Percentiles rank a stretch among this genome's conserved stretches.
Evolutionary conservation across 2,888 invertebrate genomes (phyloP).

Genomic region (Antitype chi): DNA sequence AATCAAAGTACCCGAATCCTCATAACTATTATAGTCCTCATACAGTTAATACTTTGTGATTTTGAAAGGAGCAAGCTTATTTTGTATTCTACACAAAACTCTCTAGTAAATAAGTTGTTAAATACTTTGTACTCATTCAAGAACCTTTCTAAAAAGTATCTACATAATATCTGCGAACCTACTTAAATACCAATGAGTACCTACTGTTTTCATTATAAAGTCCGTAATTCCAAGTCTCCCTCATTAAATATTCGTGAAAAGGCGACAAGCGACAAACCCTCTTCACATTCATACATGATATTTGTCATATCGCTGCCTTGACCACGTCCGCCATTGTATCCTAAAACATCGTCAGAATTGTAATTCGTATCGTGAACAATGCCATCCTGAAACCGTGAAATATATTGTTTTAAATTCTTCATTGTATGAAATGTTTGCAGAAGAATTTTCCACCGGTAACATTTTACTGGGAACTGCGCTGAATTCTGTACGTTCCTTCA

Average conservation of each 20-base stretch:
- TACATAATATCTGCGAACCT: not conserved
- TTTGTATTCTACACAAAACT: not conserved
- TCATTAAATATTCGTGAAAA: conserved; percentile 39
- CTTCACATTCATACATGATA: conserved; percentile 44
- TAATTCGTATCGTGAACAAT: conserved; percentile 63
- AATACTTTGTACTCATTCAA: conserved; percentile 38
- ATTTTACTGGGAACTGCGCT: conserved; percentile 26
- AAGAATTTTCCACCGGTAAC: conserved; percentile 46
- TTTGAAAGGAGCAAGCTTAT: not conserved
- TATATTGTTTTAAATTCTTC: conserved; percentile 51
- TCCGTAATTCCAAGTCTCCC: conserved; percentile 23
- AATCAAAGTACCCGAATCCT: not conserved
- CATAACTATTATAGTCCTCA: not conserved
- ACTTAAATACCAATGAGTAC: conserved; percentile 19
- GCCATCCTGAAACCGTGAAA: conserved; percentile 44
- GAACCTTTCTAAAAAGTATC: conserved; percentile 14
- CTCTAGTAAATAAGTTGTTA: not conserved
- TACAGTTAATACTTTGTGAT: not conserved
- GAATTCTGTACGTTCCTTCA: conserved; percentile 37
- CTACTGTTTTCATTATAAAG: conserved; percentile 36
- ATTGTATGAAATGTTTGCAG: conserved; percentile 47
- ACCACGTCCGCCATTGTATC: conserved; percentile 42
- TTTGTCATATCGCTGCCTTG: conserved; percentile 52
- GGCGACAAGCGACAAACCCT: conserved; percentile 51
- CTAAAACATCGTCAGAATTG: conserved; percentile 52